phyloP scores from a whole-genome alignment of 2,888 invertebrate genomes.

The Drosophila sordidula region DNA sequence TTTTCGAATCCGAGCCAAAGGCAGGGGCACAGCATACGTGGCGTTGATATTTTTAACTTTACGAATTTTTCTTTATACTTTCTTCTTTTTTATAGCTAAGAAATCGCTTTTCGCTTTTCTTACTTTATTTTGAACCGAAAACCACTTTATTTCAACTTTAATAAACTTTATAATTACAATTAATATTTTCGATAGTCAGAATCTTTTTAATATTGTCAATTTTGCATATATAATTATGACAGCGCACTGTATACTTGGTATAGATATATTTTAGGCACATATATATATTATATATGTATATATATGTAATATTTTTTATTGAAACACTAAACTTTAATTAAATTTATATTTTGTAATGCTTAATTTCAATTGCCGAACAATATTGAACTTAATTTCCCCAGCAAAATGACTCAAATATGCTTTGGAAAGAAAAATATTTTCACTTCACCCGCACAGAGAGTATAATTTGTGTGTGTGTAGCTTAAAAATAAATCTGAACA shows the following conservation, averaged over 20 bases:
- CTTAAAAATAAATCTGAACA: slow-evolving; percentile 76
- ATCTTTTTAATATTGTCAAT: slow-evolving; percentile 12
- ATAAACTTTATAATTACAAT: slow-evolving; percentile 7
- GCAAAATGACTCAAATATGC: slow-evolving; percentile 8
- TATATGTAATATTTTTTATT: slow-evolving; percentile 11
- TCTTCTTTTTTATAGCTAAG: slow-evolving; percentile 13
- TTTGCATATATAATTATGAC: slow-evolving; percentile 38
- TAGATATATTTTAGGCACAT: slow-evolving; percentile 17
- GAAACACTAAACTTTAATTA: slow-evolving; percentile 13
- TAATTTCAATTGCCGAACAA: not conserved
- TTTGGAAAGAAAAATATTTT: slow-evolving; percentile 22
- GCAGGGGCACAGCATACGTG: slow-evolving; percentile 67
- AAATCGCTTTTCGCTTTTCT: slow-evolving; percentile 33
- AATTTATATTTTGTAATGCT: not conserved
- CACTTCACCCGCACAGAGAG: slow-evolving; percentile 52
- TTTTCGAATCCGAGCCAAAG: slow-evolving; percentile 58
- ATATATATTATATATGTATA: slow-evolving; percentile 7
- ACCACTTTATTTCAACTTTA: slow-evolving; percentile 16
- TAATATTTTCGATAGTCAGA: slow-evolving; percentile 15
- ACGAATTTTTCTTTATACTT: slow-evolving; percentile 27
- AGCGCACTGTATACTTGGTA: slow-evolving; percentile 35
- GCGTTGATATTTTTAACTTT: slow-evolving; percentile 73
- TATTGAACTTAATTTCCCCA: not conserved
- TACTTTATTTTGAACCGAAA: slow-evolving; percentile 7
- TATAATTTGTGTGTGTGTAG: slow-evolving; percentile 56